Percentiles rank a stretch among this genome's conserved stretches.
Conservation (phyloP, 2,888 invertebrate genomes). For the Podotricha telesiphe region DNA sequence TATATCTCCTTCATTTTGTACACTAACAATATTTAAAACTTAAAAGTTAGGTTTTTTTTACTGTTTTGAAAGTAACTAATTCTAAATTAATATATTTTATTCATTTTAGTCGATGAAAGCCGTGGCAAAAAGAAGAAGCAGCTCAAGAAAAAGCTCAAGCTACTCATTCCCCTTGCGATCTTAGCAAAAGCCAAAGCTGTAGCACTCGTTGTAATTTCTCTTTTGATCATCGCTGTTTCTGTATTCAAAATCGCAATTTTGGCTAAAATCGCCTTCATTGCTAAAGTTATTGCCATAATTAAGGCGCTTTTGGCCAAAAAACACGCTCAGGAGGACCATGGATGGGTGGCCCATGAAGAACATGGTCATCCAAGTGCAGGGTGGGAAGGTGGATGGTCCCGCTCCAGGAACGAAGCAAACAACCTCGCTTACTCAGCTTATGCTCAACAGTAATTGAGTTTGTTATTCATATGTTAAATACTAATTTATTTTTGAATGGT, state of each 20-base stretch:
- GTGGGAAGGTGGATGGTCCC: slow-evolving; percentile 75
- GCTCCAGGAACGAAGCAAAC: slow-evolving; percentile 69
- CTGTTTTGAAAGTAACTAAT: no score
- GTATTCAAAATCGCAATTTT: slow-evolving; percentile 88
- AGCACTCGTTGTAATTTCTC: slow-evolving; percentile 85
- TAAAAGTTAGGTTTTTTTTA: neutral
- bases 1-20: slow-evolving; percentile 31
- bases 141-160: slow-evolving; percentile 77
- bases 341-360: slow-evolving; percentile 60
- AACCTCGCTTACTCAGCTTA: slow-evolving; percentile 74
- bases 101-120: slow-evolving; percentile 48
- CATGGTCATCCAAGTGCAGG: slow-evolving; percentile 54
- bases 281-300: slow-evolving; percentile 67
- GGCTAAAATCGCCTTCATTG: slow-evolving; percentile 88
- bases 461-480: slow-evolving; percentile 40
- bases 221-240: slow-evolving; percentile 87
- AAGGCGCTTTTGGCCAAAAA: slow-evolving; percentile 75
- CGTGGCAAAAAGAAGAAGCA: slow-evolving; percentile 90
- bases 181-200: slow-evolving; percentile 87
- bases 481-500: slow-evolving; percentile 52
- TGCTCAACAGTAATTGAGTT: slow-evolving; percentile 59
- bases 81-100: neutral
- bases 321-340: slow-evolving; percentile 60
- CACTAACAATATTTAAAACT: neutral
- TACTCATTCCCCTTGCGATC: slow-evolving; percentile 81